phyloP scores from a whole-genome alignment of 2,888 invertebrate species.

The Platypus cylindrus region DNA sequence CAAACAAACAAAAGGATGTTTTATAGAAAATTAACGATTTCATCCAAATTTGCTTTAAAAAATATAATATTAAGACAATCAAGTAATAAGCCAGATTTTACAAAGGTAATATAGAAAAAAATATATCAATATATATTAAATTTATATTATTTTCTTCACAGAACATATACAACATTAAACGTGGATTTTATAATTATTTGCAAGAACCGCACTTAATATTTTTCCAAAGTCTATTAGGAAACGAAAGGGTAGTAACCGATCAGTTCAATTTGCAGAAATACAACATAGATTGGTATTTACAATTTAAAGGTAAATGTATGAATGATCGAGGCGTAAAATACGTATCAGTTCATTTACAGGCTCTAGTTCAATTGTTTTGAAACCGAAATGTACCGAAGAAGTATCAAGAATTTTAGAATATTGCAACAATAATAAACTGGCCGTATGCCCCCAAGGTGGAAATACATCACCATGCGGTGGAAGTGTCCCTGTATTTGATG shows the following conservation, averaged over 20 bases:
- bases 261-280: constrained; percentile 62
- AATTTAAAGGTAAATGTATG: constrained; percentile 59
- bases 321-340: too few relatives aligned
- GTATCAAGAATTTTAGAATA: constrained; percentile 73
- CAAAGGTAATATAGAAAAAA: constrained; percentile 11
- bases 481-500: constrained; percentile 91
- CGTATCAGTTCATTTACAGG: constrained; percentile 56
- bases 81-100: constrained; percentile 9
- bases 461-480: constrained; percentile 93
- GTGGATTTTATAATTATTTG: constrained; percentile 46
- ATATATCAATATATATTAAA: neutral
- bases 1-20: too few relatives aligned
- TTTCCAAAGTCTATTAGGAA: constrained; percentile 52
- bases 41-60: too few relatives aligned
- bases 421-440: constrained; percentile 69
- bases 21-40: too few relatives aligned
- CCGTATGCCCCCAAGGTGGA: constrained; percentile 89
- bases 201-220: constrained; percentile 46
- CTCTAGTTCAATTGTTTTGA: constrained; percentile 65
- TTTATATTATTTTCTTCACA: constrained; percentile 26
- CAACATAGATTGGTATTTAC: constrained; percentile 81
- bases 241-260: constrained; percentile 56
- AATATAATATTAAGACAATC: too few relatives aligned
- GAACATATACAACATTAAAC: constrained; percentile 48
- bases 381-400: constrained; percentile 76